Conservation (phyloP, 2,797 vertebrate species). For the Pseudomugil tenellus region DNA sequence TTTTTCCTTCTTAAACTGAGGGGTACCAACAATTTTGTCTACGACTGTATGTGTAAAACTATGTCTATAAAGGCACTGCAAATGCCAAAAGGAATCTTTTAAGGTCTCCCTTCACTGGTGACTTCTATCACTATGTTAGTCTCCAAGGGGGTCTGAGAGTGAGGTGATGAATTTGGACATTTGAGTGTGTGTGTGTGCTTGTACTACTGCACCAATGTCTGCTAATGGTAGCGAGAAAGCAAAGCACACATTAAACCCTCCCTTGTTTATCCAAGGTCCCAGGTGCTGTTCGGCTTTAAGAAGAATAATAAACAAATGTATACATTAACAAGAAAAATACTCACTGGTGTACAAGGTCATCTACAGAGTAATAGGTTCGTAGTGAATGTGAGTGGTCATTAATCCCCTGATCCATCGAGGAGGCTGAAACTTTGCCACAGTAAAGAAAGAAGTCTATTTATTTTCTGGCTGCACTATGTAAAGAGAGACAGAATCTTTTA, state of each 20-base stretch:
- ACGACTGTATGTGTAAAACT: slow-evolving; percentile 7
- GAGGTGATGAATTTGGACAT: slow-evolving; percentile 38
- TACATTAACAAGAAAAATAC: slow-evolving; percentile 57
- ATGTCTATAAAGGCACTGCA: slow-evolving; percentile 18
- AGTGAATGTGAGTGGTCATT: slow-evolving; percentile 5
- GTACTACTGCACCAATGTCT: slow-evolving; percentile 21
- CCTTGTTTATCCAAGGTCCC: slow-evolving; percentile 73
- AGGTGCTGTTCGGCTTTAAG: slow-evolving; percentile 53
- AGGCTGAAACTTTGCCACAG: slow-evolving; percentile 18
- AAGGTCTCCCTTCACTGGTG: slow-evolving; percentile 32
- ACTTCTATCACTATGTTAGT: slow-evolving; percentile 19
- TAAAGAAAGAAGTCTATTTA: slow-evolving; percentile 8
- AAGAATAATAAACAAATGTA: slow-evolving; percentile 73
- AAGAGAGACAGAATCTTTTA: not conserved
- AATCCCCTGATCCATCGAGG: slow-evolving; percentile 20
- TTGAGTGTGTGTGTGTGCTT: slow-evolving; percentile 26
- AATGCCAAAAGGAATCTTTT: slow-evolving; percentile 41
- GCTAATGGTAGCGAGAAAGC: slow-evolving; percentile 29
- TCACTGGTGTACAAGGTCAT: slow-evolving; percentile 44
- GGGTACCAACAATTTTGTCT: too few species aligned
- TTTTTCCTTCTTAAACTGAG: too few species aligned
- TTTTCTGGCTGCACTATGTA: slow-evolving; percentile 5
- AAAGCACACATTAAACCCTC: slow-evolving; percentile 56
- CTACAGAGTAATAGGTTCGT: slow-evolving; percentile 12
- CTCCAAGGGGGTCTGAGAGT: slow-evolving; percentile 29